Base-by-base conservation (phyloP, 2,113 vertebrate genomes). In the Psittacula cyanocephala region DNA sequence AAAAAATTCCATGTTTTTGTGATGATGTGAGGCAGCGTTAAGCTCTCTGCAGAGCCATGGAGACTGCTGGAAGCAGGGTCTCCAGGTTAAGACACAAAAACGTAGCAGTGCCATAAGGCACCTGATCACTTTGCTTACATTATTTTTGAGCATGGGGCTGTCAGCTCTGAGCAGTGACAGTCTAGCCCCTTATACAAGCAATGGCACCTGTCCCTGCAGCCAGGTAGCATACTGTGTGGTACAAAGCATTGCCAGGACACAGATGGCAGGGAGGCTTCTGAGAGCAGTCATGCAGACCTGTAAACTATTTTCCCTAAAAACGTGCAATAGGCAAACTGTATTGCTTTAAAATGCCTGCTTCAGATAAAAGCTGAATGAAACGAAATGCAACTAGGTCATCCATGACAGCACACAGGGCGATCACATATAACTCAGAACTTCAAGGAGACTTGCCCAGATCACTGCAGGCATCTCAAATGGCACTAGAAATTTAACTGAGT, bases 211-310 rank as follows among this genome's bases (percentile, higher is more conserved):
- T 19, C 57, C 20, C 49, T 65, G 70, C 17, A 57, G 52, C 33
- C 19, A 18, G 43, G 1, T 0, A 60, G n/a, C 22, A 4, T 1
- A 0, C 0, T 0, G 1, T 0, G 0, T 74, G 53, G 28, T 87
- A 44, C 39, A 59, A 82, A 55, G 25, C 20, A 10, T 50, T 86
- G 55, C 39, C 17, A 8, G 69, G 37, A 50, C 50, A 64, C 39
- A 27, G 62, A 15, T 17, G 33, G 17, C 39, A 62, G 41, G 50
- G 33, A 64, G 6, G 35, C 35, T 57, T 69, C 50, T 55, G 27
- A 7, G 2, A 67, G 55, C 29, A 3, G 49, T 62, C 17, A 2
- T 31, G 17, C 47, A 68, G 57, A 79, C 17, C 33, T 3, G 0
- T 47, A 76, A 84, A 72, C 49, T 68, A 11, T 57, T 82, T 86